Evolutionary conservation across 2,888 invertebrate species (phyloP), one percentile per base, ranked within the genome.

Genomic region (Diabrotica balteata): DNA sequence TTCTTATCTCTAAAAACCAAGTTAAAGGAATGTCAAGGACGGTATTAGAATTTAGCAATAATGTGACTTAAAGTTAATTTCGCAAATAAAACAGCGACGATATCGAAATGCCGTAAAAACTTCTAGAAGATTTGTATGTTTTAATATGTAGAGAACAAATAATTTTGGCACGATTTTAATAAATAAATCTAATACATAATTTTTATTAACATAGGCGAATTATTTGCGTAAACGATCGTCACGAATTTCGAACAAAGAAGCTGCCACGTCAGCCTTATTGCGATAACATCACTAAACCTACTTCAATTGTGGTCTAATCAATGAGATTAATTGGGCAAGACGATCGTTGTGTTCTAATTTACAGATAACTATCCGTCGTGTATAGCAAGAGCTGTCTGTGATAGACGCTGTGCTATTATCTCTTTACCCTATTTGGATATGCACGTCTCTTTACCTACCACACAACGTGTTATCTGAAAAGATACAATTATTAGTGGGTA

Each of bases 301-400:
- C 68, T 63, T 70, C 70, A 65, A 72, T 57, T 65, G 63, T 68
- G 70, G 69, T 73, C 72, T 75, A 75, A 73, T 74, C 72, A 72
- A 66, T 68, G 70, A 68, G 71, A 76, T 76, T 75, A 76, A 75
- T 75, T 73, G 73, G 69, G 69, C 72, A 73, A 73, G 72, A 74
- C 70, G 65, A 66, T 72, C 61, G 75, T 75, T 75, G 75, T 32
- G 32, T 75, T 71, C 71, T 59, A 71, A 72, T 73, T 71, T 70
- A 61, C 63, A 60, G 71, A 73, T 73, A 69, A 59, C 63, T 61
- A 68, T 69, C 65, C 58, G 42, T 49, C 52, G 44, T 57, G 45
- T 57, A 45, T 45, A 57, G 45, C 55, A 17, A 45, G 44, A 57
- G 55, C 45, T 68, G 57, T 54, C 44, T 59, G 63, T 66, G 64